A percentile compares a stretch with the other conserved stretches of the same genome.
Evolutionary conservation across 2,888 invertebrate genomes (phyloP).

Genomic region (Imbricaverruca yamaguchii): DNA sequence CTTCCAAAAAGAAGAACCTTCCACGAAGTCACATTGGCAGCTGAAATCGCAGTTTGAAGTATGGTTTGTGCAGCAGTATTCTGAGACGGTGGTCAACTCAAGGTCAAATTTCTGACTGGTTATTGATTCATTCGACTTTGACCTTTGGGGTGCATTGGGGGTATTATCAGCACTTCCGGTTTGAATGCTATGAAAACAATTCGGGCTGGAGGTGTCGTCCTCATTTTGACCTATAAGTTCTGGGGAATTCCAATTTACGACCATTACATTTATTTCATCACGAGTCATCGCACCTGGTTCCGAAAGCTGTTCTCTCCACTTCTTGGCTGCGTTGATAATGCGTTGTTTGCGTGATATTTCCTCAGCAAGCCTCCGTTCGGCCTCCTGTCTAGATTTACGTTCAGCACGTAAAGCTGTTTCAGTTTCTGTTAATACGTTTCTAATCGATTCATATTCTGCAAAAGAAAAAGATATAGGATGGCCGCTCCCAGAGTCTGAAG

Average conservation of each 20-base stretch:
- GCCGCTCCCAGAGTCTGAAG: neutral
- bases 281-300: neutral
- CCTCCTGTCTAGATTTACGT: neutral
- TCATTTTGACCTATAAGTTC: neutral
- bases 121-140: neutral
- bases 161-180: neutral
- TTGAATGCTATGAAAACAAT: neutral
- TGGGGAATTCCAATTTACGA: neutral
- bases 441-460: neutral
- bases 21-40: neutral
- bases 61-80: neutral
- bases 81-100: neutral
- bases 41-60: neutral
- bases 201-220: neutral
- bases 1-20: neutral
- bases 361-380: neutral
- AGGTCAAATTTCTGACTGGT: neutral
- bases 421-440: neutral
- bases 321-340: neutral
- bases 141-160: neutral
- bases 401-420: neutral
- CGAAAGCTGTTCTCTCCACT: neutral
- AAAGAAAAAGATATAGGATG: neutral
- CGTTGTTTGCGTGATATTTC: neutral
- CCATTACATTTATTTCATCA: neutral